A percentile compares a stretch with the other conserved stretches of the same genome.
Evolutionary conservation across 2,888 invertebrate genomes (phyloP).

Genomic region (Nasonovia ribisnigri): DNA sequence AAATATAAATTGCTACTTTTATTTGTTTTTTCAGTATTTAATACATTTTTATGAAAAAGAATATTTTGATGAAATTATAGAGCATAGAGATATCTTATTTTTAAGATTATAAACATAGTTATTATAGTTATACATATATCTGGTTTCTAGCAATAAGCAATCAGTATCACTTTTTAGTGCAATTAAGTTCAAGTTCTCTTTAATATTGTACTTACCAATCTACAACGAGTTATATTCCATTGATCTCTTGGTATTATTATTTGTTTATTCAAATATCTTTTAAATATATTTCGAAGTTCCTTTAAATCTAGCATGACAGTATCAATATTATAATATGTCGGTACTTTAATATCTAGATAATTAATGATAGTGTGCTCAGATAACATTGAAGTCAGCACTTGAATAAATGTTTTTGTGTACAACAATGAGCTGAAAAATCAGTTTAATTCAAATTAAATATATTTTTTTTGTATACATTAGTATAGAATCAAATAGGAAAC

Average conservation of each 20-base stretch:
- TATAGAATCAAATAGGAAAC: not conserved
- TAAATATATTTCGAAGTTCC: conserved; percentile 35
- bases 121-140: too few relatives aligned
- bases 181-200: not conserved
- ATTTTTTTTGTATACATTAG: not conserved
- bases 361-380: conserved; percentile 31
- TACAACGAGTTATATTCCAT: conserved; percentile 39
- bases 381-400: conserved; percentile 24
- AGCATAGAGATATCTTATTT: too few relatives aligned
- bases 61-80: too few relatives aligned
- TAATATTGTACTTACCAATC: conserved; percentile 26
- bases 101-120: too few relatives aligned
- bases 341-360: not conserved
- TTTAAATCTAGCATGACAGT: not conserved
- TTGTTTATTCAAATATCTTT: conserved; percentile 39
- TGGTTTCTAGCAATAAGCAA: too few relatives aligned
- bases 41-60: too few relatives aligned
- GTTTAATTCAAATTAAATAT: not conserved
- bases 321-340: conserved; percentile 15
- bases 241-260: conserved; percentile 50
- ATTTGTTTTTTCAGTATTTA: too few relatives aligned
- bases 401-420: conserved; percentile 26
- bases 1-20: too few relatives aligned
- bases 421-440: conserved; percentile 31
- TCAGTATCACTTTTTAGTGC: not conserved